phyloP scores from a whole-genome alignment of 2,888 invertebrate species.

The Napeogenes inachia region DNA sequence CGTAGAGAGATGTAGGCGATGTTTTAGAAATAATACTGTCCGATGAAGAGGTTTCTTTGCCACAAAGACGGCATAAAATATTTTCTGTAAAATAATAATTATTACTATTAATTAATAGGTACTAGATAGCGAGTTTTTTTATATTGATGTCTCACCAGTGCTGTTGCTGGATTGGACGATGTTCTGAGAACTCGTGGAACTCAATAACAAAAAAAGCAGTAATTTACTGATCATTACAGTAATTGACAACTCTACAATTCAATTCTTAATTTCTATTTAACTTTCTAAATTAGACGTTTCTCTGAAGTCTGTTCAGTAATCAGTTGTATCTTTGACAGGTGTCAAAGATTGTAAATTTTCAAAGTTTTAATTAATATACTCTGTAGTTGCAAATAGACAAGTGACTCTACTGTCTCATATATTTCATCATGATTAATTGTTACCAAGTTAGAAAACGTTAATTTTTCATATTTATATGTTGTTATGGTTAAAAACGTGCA shows the following conservation, averaged over 20 bases:
- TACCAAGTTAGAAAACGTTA: too few species aligned
- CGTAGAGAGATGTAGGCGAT: constrained; percentile 41
- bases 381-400: too few species aligned
- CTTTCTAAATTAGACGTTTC: too few species aligned
- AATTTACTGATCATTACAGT: constrained; percentile 22
- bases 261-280: too few species aligned
- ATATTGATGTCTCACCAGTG: constrained; percentile 14
- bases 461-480: background rate
- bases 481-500: background rate
- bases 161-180: constrained; percentile 10
- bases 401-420: too few species aligned
- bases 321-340: too few species aligned
- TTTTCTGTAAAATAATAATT: constrained; percentile 41
- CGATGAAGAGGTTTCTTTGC: constrained; percentile 42
- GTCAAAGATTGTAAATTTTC: too few species aligned
- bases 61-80: constrained; percentile 57
- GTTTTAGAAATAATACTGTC: constrained; percentile 42
- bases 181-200: constrained; percentile 14
- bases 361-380: too few species aligned
- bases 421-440: too few species aligned
- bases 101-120: constrained; percentile 5
- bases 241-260: background rate
- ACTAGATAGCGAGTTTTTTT: background rate
- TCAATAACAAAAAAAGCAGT: constrained; percentile 16
- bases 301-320: too few species aligned